Conservation (phyloP, 1,140 invertebrate genomes). For the Dermatophagoides farinae region DNA sequence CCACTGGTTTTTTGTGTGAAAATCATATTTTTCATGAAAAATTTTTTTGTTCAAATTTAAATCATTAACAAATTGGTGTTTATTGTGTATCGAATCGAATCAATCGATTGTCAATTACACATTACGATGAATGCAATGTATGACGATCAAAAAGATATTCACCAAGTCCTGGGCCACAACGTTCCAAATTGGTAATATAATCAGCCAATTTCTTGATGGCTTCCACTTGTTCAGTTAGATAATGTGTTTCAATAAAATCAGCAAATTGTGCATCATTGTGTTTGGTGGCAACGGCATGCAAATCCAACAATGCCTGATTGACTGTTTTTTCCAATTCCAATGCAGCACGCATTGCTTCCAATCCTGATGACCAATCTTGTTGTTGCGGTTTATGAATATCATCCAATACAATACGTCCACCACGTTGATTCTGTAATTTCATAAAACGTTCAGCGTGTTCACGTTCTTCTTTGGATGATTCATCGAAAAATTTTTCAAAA, state of each 20-base stretch:
- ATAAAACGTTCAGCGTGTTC: conserved; percentile 48
- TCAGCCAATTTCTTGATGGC: conserved; percentile 37
- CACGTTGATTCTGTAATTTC: conserved; percentile 57
- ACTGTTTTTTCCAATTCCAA: conserved; percentile 52
- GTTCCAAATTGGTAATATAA: conserved; percentile 36
- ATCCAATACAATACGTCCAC: conserved; percentile 39
- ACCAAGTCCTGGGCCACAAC: conserved; percentile 37
- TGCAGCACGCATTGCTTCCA: conserved; percentile 47
- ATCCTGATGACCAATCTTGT: conserved; percentile 23
- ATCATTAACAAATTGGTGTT: too few species aligned
- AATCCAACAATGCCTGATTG: conserved; percentile 45
- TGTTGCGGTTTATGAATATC: conserved; percentile 8
- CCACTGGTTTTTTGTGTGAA: too few species aligned
- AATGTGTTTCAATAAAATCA: conserved; percentile 37
- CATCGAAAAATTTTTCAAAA: conserved; percentile 45
- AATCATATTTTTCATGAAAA: too few species aligned
- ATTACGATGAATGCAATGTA: not conserved
- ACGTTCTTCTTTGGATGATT: conserved; percentile 48
- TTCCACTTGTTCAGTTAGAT: conserved; percentile 37
- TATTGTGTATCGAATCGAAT: too few species aligned
- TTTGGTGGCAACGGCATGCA: conserved; percentile 40
- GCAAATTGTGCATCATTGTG: conserved; percentile 43
- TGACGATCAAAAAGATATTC: conserved; percentile 40
- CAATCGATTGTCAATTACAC: too few species aligned
- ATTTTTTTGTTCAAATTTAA: too few species aligned